Conservation (phyloP, 2,888 invertebrate species). For the Schrankia costaestrigalis region DNA sequence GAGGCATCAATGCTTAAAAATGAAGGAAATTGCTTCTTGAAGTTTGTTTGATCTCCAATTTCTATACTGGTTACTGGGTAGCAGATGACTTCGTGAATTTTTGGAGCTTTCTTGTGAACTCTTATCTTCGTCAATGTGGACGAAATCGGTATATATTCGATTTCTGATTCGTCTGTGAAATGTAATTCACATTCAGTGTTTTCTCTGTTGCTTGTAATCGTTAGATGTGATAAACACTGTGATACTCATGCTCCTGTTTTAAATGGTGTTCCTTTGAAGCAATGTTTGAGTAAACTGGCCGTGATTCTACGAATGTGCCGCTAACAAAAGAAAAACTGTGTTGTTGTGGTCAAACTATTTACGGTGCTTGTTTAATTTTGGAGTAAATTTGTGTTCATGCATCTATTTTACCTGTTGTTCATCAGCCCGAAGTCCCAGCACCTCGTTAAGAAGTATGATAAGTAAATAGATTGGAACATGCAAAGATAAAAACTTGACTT, state of each 20-base stretch:
- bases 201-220: constrained; percentile 38
- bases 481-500: constrained; percentile 55
- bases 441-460: constrained; percentile 50
- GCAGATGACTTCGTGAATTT: constrained; percentile 80
- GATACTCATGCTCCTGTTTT: constrained; percentile 59
- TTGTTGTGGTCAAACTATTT: constrained; percentile 33
- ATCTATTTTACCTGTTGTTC: constrained; percentile 55
- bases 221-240: constrained; percentile 68
- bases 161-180: constrained; percentile 87
- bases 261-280: constrained; percentile 56
- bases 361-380: constrained; percentile 72
- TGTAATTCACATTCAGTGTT: constrained; percentile 56
- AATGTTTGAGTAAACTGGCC: constrained; percentile 42
- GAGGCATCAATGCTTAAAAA: constrained; percentile 63
- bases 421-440: constrained; percentile 60
- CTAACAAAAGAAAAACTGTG: constrained; percentile 30
- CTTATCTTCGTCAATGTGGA: constrained; percentile 90
- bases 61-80: constrained; percentile 78
- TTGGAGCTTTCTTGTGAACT: constrained; percentile 84
- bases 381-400: constrained; percentile 66
- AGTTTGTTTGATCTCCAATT: constrained; percentile 57
- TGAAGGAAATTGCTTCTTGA: constrained; percentile 82
- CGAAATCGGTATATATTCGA: constrained; percentile 91
- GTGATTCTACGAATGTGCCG: constrained; percentile 57
- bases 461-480: too few relatives aligned